Evolutionary conservation across 1,140 invertebrate species (phyloP).

Genomic region (Lasaia peninsularis): DNA sequence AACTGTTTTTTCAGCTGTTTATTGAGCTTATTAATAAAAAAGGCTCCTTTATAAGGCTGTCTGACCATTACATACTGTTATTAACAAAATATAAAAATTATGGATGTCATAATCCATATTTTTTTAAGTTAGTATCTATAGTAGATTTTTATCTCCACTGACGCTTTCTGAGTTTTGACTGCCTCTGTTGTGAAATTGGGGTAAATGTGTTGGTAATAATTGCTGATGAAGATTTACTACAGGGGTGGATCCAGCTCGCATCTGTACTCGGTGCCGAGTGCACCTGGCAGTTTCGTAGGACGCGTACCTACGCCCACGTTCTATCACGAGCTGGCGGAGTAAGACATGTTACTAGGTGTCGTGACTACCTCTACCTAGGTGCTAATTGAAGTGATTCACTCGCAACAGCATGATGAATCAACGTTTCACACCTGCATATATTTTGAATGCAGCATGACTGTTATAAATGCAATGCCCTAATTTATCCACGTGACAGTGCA

Average conservation of each 20-base stretch:
- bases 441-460: constrained; percentile 1
- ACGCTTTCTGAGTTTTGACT: too few species aligned
- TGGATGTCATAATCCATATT: too few species aligned
- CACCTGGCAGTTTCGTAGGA: constrained; percentile 54
- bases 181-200: background rate
- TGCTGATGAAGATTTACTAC: constrained; percentile 27
- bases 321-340: constrained; percentile 64
- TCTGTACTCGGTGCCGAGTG: constrained; percentile 54
- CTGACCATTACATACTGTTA: too few species aligned
- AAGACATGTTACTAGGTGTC: constrained; percentile 52
- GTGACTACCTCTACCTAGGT: constrained; percentile 30
- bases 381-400: constrained; percentile 20
- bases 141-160: background rate
- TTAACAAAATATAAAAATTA: too few species aligned
- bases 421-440: constrained; percentile 1
- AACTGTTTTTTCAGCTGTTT: too few species aligned
- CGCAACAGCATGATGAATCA: constrained; percentile 8
- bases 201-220: background rate
- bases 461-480: background rate
- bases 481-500: too few species aligned
- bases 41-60: too few species aligned
- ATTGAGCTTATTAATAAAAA: too few species aligned
- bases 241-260: constrained; percentile 60
- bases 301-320: constrained; percentile 61
- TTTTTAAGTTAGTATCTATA: too few species aligned